Conservation (phyloP, 2,888 invertebrate species). For the Microchrysa polita region DNA sequence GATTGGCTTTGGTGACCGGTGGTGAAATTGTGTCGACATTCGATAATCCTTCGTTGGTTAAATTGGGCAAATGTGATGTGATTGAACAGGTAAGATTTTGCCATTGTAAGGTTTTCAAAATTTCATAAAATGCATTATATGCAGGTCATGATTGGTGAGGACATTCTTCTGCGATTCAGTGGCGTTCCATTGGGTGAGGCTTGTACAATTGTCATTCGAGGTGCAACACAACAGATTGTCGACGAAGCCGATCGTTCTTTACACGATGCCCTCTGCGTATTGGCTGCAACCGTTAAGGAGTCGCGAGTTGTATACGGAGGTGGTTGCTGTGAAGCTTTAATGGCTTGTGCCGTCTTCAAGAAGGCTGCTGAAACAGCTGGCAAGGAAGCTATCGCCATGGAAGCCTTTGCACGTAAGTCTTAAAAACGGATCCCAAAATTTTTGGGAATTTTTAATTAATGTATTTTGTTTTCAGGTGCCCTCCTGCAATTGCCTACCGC, state of each 20-base stretch:
- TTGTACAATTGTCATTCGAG: conserved; percentile 95
- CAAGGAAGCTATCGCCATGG: conserved; percentile 97
- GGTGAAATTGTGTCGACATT: conserved; percentile 99
- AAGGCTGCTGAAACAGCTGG: conserved; percentile 90
- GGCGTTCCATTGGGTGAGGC: conserved; percentile 96
- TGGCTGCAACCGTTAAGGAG: conserved; percentile 94
- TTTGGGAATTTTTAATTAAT: neutral
- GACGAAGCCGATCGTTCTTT: conserved; percentile 98
- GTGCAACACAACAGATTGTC: conserved; percentile 97
- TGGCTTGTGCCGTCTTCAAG: conserved; percentile 91
- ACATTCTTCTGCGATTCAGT: conserved; percentile 91
- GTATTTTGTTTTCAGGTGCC: conserved; percentile 66
- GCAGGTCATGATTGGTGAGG: conserved; percentile 93
- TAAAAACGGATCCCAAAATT: conserved; percentile 11
- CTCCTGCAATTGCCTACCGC: conserved; percentile 90
- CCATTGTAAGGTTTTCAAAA: neutral
- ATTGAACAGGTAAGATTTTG: conserved; percentile 81
- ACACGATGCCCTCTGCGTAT: conserved; percentile 97
- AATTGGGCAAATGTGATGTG: conserved; percentile 91
- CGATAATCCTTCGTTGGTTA: conserved; percentile 90
- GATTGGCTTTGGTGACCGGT: conserved; percentile 95
- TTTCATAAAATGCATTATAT: neutral
- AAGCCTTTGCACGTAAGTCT: conserved; percentile 81
- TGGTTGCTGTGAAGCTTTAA: conserved; percentile 94
- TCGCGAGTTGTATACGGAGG: conserved; percentile 92